Evolutionary conservation across 2,888 invertebrate species (phyloP), one percentile per base, ranked within the genome.

Genomic region (Himalopsyche tibetana): DNA sequence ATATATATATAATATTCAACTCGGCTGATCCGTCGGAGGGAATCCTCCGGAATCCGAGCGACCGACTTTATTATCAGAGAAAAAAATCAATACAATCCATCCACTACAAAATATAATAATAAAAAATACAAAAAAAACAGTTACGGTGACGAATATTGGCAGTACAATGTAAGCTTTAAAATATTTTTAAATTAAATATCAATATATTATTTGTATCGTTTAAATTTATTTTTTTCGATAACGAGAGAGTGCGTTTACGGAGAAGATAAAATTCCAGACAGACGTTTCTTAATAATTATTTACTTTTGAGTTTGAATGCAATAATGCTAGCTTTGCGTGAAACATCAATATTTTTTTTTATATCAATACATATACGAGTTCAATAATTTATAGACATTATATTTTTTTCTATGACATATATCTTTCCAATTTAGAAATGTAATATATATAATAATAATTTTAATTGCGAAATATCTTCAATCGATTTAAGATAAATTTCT

Each of bases 131-230:
- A 84, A 86, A 80, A 19, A 82, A 28, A 83, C 38, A 74, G 74
- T 74, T 74, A 74, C 74, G 36, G 74, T 74, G 74, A 83, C 82
- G 84, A 74, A 82, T 74, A 80, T 79, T 87, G 88, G 88, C 88
- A 88, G 88, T 88, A 87, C 69, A 85, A 80, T 86, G 82, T 83
- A 85, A 85, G 85, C 81, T 82, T 80, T 56, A 81, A 80, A 80
- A 86, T 80, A 63, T 84, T 84, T 80, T 55, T 82, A 51, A 86
- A 86, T 84, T 45, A 74, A 86, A 86, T 86, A 86, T 45, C 8
- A 45, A n/a, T 19, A 80, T n/a, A 80, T 80, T 42, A 80, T 42
- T 51, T 45, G 80, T 42, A 51, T 86, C 82, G 83, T 86, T 83
- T 74, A 81, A 83, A 82, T 84, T 83, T 83, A n/a, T n/a, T 82